Conservation (phyloP, 2,113 vertebrate genomes). For the Takifugu bimaculatus region DNA sequence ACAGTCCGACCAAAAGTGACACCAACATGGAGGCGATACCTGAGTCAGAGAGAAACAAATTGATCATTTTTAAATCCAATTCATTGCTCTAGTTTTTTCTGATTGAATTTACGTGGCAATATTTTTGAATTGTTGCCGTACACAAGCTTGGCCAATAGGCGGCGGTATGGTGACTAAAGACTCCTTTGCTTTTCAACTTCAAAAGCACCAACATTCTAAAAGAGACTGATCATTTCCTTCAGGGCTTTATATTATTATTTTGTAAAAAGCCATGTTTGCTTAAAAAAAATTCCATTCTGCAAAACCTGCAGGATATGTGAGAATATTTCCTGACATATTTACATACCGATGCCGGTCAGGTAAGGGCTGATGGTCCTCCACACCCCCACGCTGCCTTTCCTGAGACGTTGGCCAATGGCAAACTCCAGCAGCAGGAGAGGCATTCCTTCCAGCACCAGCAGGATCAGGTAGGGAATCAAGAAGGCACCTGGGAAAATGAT, state of each 20-base stretch:
- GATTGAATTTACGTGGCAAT: neutral
- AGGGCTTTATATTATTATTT: too few species aligned
- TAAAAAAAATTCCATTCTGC: too few species aligned
- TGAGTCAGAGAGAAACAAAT: conserved; percentile 36
- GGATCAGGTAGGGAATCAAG: conserved; percentile 90
- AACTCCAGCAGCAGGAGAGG: conserved; percentile 88
- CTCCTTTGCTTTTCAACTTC: too few species aligned
- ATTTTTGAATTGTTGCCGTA: neutral
- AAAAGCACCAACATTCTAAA: too few species aligned
- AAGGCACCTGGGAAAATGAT: conserved; percentile 80
- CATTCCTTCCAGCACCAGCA: conserved; percentile 86
- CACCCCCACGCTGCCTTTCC: conserved; percentile 83
- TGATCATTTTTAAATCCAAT: neutral
- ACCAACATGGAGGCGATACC: conserved; percentile 86
- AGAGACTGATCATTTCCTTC: too few species aligned
- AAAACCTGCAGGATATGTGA: too few species aligned
- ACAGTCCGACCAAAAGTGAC: conserved; percentile 83
- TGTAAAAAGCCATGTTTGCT: too few species aligned
- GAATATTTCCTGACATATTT: neutral
- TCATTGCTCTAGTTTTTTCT: too few species aligned
- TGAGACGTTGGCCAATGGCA: conserved; percentile 87
- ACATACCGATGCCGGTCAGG: conserved; percentile 85
- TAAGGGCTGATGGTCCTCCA: conserved; percentile 84
- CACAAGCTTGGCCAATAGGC: too few species aligned
- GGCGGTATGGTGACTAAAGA: too few species aligned